These are phyloP conservation scores for Heliconius himera DNA, from an alignment of 1,140 invertebrate species.

Conservation along the genomic window DNA sequence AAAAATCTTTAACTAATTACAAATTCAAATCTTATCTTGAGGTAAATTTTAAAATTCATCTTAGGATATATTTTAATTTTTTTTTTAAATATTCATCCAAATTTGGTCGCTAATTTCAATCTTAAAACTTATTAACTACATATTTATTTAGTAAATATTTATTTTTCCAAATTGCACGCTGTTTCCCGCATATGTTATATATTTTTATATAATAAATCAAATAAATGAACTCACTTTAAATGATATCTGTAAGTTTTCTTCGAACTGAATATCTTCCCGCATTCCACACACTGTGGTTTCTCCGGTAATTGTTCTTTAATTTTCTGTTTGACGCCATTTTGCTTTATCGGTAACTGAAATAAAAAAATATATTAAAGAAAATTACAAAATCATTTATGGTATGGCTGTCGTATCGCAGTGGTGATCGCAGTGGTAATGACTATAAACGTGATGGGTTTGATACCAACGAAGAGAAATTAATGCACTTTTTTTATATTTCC, in stretches of 20 bases:
- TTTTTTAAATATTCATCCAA: background rate
- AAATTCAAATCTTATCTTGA: background rate
- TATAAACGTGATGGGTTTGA: no score
- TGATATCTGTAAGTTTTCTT: constrained; percentile 70
- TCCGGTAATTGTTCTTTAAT: constrained; percentile 46
- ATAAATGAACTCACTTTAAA: constrained; percentile 58
- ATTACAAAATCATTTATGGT: no score
- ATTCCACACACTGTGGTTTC: constrained; percentile 63
- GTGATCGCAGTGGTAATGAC: no score
- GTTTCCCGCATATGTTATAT: background rate
- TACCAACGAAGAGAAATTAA: no score
- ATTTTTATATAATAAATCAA: background rate
- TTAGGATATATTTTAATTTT: background rate
- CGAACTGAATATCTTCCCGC: constrained; percentile 71
- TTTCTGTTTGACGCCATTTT: background rate
- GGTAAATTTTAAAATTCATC: background rate
- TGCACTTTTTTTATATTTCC: no score
- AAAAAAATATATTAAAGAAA: no score
- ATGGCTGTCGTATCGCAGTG: no score
- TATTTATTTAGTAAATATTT: no score
- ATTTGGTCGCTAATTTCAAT: background rate
- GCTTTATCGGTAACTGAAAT: background rate
- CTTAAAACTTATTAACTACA: no score
- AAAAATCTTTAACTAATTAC: background rate
- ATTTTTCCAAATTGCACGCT: no score